Evolutionary conservation across 2,113 vertebrate species (phyloP).

Genomic region (Prolemur simus): DNA sequence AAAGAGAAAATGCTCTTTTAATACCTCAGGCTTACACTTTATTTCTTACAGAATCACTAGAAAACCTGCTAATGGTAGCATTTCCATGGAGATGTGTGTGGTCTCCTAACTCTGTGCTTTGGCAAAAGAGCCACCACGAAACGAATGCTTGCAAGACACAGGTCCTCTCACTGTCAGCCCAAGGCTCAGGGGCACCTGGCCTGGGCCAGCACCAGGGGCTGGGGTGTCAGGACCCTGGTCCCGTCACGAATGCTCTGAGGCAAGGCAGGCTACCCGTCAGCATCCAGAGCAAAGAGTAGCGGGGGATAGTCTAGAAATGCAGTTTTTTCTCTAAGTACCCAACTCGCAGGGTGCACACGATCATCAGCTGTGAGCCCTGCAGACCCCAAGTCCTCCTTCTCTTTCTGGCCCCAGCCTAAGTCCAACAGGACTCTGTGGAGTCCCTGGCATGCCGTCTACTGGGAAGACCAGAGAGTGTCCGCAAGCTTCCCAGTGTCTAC

Average conservation of each 20-base stretch:
- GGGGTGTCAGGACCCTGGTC: not conserved
- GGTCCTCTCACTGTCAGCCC: not conserved
- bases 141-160: rapidly evolving
- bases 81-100: rapidly evolving
- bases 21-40: not conserved
- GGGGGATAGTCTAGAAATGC: not conserved
- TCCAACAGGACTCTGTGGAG: not conserved
- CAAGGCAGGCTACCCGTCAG: not conserved
- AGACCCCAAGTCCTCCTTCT: not conserved
- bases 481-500: not conserved
- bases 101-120: not conserved
- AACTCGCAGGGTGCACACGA: not conserved
- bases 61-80: no score
- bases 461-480: not conserved
- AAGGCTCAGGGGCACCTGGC: no score
- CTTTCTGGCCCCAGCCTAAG: not conserved
- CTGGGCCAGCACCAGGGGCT: not conserved
- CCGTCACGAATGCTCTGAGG: not conserved
- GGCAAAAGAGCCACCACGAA: not conserved
- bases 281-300: not conserved
- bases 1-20: not conserved
- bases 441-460: rapidly evolving
- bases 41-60: not conserved
- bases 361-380: not conserved
- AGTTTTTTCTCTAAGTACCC: not conserved